phyloP scores from a whole-genome alignment of 2,113 vertebrate species.

The Nannobrachium achirus region DNA sequence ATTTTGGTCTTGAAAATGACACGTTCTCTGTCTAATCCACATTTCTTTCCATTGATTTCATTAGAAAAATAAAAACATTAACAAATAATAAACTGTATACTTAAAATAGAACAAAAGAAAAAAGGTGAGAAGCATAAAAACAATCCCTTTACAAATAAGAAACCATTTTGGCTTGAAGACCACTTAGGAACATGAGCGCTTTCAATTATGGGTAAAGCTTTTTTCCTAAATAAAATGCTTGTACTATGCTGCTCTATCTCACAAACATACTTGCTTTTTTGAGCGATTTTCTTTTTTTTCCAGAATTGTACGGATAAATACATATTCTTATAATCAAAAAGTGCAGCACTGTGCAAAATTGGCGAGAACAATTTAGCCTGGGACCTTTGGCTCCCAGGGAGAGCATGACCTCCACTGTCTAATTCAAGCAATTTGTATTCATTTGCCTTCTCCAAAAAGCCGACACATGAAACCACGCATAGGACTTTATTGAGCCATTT shows the following conservation, averaged over 20 bases:
- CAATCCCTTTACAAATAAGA: conserved; percentile 71
- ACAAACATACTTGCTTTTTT: conserved; percentile 47
- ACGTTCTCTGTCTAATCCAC: conserved; percentile 51
- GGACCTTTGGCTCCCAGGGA: conserved; percentile 88
- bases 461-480: conserved; percentile 36
- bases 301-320: conserved; percentile 77
- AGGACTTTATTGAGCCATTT: conserved; percentile 51
- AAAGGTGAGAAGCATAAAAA: conserved; percentile 33
- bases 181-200: conserved; percentile 64
- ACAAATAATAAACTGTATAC: conserved; percentile 44
- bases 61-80: conserved; percentile 43
- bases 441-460: conserved; percentile 56
- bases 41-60: conserved; percentile 42
- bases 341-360: conserved; percentile 99
- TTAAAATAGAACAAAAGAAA: conserved; percentile 36
- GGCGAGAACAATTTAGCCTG: conserved; percentile 93
- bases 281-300: conserved; percentile 28
- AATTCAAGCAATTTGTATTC: conserved; percentile 75
- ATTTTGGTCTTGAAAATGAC: conserved; percentile 73
- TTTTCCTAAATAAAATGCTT: conserved; percentile 54
- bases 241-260: conserved; percentile 43
- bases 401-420: conserved; percentile 74
- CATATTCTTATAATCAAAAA: conserved; percentile 81
- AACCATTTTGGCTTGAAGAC: conserved; percentile 75
- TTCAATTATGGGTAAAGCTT: conserved; percentile 68